Evolutionary conservation across 2,888 invertebrate genomes (phyloP), one percentile per base, ranked within the genome.

Genomic region (Rhynchonema sp.): DNA sequence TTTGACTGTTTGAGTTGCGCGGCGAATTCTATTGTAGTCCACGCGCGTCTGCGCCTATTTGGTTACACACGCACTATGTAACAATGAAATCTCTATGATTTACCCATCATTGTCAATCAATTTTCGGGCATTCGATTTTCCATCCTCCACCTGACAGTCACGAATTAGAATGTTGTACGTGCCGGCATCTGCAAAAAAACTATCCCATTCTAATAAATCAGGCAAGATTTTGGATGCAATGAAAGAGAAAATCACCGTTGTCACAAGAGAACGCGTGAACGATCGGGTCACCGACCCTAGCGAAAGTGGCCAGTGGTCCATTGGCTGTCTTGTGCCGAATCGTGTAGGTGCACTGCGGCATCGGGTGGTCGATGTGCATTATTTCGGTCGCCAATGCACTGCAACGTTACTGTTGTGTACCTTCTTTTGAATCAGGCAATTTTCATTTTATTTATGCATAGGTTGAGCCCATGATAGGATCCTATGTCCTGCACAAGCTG

Each of bases 81-180:
- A n/a, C n/a, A n/a, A n/a, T 13, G n/a, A 20, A 23, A 17, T 30
- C 22, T 25, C 22, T 3, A 13, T 23, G 58, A 46, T 13, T n/a
- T 23, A 61, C 60, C 62, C 62, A 25, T 60, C 60, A 9, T 29
- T 22, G 23, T 46, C 59, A 26, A 62, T 55, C 22, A 62, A 17
- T 46, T 55, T 23, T 29, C 61, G 55, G 1, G n/a, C 23, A 46
- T 61, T 58, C 1, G 23, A 20, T 46, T 61, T 62, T 28, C 62
- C 62, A 46, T 62, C 62, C 28, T 61, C 60, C 25, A 62, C 60
- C 23, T 13, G 52, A 29, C 62, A 62, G n/a, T 62, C 62, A 20
- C 53, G 49, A 3, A 62, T 55, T 30, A 62, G 57, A 56, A 62
- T 58, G 1, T 56, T 20, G 46, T 62, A 62, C 28, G 53, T 56